Evolutionary conservation across 2,888 invertebrate species (phyloP).

Genomic region (Spilarctia lutea): DNA sequence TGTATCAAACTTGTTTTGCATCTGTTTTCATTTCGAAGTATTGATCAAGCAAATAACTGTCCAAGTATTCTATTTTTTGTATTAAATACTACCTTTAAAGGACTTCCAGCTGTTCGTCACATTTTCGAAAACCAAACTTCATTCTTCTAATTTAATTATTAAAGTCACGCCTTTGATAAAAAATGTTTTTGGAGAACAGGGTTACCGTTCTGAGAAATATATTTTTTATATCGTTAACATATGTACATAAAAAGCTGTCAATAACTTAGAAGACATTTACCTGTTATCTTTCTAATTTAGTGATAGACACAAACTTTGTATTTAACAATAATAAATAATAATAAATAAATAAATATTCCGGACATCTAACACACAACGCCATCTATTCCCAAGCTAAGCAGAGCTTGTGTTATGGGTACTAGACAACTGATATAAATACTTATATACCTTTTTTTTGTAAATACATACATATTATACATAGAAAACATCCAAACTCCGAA

Average conservation of each 20-base stretch:
- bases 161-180: not conserved
- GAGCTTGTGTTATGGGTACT: too few relatives aligned
- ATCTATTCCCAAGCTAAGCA: too few relatives aligned
- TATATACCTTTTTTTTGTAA: too few relatives aligned
- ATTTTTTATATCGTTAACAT: not conserved
- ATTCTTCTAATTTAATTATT: not conserved
- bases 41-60: not conserved
- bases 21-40: not conserved
- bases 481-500: too few relatives aligned
- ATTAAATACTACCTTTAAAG: not conserved
- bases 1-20: conserved; percentile 3
- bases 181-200: not conserved
- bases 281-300: not conserved
- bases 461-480: too few relatives aligned
- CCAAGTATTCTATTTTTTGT: not conserved
- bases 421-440: too few relatives aligned
- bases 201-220: not conserved
- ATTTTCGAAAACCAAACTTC: not conserved
- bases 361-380: too few relatives aligned
- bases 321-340: too few relatives aligned
- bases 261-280: too few relatives aligned
- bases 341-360: too few relatives aligned
- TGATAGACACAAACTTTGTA: not conserved
- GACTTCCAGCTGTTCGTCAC: not conserved
- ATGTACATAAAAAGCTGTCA: not conserved